These are phyloP conservation scores for Clupea harengus DNA, from an alignment of 2,113 vertebrate species.

Conservation along the genomic window DNA sequence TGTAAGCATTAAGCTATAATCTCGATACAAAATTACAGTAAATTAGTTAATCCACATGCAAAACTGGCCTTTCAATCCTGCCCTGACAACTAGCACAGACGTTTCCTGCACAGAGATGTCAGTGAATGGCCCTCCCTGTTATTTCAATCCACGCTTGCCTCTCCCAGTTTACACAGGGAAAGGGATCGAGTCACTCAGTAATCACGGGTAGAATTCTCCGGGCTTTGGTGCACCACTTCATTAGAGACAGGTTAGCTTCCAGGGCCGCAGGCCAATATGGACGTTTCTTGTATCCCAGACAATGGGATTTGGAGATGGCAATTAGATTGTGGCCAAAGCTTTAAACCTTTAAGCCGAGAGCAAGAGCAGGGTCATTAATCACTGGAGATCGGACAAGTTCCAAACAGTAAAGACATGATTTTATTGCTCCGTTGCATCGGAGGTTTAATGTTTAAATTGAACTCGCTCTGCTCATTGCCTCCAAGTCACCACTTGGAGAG, in stretches of 20 bases:
- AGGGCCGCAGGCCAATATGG: neutral
- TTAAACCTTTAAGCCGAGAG: neutral
- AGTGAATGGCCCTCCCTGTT: neutral
- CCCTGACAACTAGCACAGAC: neutral
- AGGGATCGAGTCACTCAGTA: neutral
- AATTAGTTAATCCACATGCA: neutral
- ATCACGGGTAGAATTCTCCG: neutral
- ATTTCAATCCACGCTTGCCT: neutral
- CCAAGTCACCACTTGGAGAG: neutral
- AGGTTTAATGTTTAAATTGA: neutral
- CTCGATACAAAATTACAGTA: neutral
- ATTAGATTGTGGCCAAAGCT: neutral
- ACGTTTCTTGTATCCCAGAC: neutral
- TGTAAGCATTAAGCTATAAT: too few relatives aligned
- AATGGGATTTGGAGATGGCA: neutral
- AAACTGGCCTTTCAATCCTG: neutral
- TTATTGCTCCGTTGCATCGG: neutral
- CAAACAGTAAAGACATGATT: neutral
- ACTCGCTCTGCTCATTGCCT: neutral
- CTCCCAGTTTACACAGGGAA: neutral
- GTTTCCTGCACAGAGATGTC: neutral
- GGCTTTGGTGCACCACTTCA: neutral
- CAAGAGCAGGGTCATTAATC: neutral
- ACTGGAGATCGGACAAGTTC: neutral
- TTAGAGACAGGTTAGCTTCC: neutral